Base-by-base conservation (phyloP, 2,113 vertebrate species). In the Myrmophylax atrothorax region DNA sequence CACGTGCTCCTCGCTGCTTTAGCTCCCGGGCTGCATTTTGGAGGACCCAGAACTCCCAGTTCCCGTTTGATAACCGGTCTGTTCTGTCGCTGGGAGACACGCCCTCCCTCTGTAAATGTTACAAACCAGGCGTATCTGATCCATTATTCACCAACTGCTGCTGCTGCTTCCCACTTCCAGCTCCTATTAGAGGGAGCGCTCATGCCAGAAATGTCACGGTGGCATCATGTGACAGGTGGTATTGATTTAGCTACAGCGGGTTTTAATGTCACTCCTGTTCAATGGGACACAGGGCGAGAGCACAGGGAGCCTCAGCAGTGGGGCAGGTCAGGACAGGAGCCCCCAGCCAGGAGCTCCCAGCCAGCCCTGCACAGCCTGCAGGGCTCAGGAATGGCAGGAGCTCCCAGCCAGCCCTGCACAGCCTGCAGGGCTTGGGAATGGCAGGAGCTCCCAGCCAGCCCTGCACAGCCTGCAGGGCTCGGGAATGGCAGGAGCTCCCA, bases 61-160 rank as follows among this genome's bases (percentile, higher is more conserved):
- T 89, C 84, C 84, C 49, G 1, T 64, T 29, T 31, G 91, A 79
- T 87, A 89, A 87, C 58, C 87, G 50, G 75, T 70, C 87, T 91
- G 89, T 93, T 91, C 87, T 18, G 84, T 69, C 50, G 82, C 94
- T 67, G 72, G 77, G 87, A 93, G 84, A 93, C 91, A 86, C 83
- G 1, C 94, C 89, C 80, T 66, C 19, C 7, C 94, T 90, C 63
- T 63, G 95, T 74, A 89, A 91, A 92, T 38, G 74, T 38, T 91
- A 73, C 84, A 52, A 28, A 92, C 68, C 91, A 73, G 74, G 62
- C 87, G 18, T 78, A 91, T 89, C 94, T 83, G 60, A 95, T 93
- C 91, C 93, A 93, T 93, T 97, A 95, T 91, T 83, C 95, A 87
- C 91, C 19, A 60, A 44, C 91, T 82, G 93, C 94, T 87, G 93